Evolutionary conservation across 2,888 invertebrate genomes (phyloP).

Genomic region (Tyria jacobaeae): DNA sequence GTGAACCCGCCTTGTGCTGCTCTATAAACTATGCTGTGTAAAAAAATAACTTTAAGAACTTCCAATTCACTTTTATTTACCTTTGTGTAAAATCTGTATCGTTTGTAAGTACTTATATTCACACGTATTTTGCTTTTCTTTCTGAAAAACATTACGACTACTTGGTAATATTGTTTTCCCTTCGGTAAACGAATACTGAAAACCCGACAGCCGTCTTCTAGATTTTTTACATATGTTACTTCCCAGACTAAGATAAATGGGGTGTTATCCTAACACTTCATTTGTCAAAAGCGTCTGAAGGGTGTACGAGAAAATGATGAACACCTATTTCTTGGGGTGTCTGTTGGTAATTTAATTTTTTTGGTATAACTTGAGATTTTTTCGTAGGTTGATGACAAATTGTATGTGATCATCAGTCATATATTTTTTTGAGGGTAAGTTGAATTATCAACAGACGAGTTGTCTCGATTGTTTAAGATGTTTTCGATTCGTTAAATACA

Average conservation of each 20-base stretch:
- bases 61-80: too few species aligned
- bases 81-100: not conserved
- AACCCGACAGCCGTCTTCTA: conserved; percentile 15
- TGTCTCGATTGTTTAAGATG: not conserved
- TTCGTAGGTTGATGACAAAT: conserved; percentile 29
- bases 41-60: too few species aligned
- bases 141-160: conserved; percentile 6
- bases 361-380: conserved; percentile 8
- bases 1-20: too few species aligned
- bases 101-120: not conserved
- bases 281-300: conserved; percentile 45
- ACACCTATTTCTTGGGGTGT: conserved; percentile 39
- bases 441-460: not conserved
- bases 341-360: conserved; percentile 48
- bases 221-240: conserved; percentile 28
- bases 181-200: conserved; percentile 15
- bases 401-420: conserved; percentile 7
- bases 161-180: conserved; percentile 15
- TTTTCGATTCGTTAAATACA: not conserved
- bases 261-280: conserved; percentile 44
- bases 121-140: not conserved
- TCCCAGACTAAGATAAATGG: conserved; percentile 45
- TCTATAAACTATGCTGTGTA: too few species aligned
- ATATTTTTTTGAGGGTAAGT: not conserved
- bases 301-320: conserved; percentile 43